Evolutionary conservation across 2,797 vertebrate species (phyloP), one percentile per base, ranked within the genome.

Genomic region (Malacoctenus gilli): DNA sequence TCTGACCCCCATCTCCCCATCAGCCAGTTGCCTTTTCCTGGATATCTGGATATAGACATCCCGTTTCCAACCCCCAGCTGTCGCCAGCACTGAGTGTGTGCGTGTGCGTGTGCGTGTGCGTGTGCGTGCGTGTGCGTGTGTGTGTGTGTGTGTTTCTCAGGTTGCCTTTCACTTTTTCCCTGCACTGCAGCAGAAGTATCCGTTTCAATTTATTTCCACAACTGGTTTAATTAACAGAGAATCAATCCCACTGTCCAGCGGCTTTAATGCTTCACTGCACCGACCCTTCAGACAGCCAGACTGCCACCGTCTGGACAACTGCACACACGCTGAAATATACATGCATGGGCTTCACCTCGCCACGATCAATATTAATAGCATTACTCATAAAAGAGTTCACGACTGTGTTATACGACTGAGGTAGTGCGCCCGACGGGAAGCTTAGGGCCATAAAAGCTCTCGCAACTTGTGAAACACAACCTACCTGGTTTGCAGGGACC

Each of bases 41-140:
- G 82, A 76, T 85, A 75, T 88, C 87, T 87, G 73, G 68, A 88
- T 87, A 83, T 85, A 90, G 86, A 84, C 49, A 23, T 82, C 73
- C 60, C 35, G 28, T 52, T 78, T 65, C 52, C 54, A 75, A 71
- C 59, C 48, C n/a, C 72, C 91, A 92, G 91, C 89, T 92, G 91
- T 90, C 85, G 73, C 69, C 44, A 43, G 51, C 19, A 20, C 31
- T 57, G 44, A 56, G 66, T 60, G 35, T 34, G 42, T 54, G 12
- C 54, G 44, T 30, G 30, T 41, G 47, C 70, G 49, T 48, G 15
- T 40, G 58, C 30, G 22, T 32, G 52, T 53, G 56, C 51, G 34
- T 58, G 28, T 9, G 30, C 16, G 8, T 53, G 35, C 25, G 40
- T 59, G 11, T 23, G 47, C 44, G 64, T 59, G 53, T 21, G 59